Base-by-base conservation (phyloP, 2,888 invertebrate species). In the Noctua comes region DNA sequence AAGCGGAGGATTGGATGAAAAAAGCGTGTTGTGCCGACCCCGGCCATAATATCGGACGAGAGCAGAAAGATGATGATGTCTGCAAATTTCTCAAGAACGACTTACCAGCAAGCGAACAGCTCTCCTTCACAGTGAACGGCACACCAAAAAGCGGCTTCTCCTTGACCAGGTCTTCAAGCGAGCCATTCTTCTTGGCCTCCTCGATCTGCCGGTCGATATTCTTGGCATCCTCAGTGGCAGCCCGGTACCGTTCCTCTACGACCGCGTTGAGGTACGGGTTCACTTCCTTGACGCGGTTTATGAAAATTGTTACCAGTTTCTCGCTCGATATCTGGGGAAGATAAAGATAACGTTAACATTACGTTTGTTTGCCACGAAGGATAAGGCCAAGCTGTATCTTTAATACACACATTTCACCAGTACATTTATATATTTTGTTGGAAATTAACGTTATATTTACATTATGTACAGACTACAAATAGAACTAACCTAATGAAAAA, bases 71-170 rank as follows among this genome's bases (percentile, higher is more conserved):
- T 59, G 16, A 31, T 62, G 31, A 27, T 57, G 57, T 57, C 59
- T 27, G 27, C 6, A 27, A 59, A 59, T 1, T n/a, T n/a, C 16
- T 18, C 46, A 40, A 13, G 0, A 24, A 24, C 43, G 5, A 88
- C 93, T 92, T 31, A 98, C 98, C 98, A 95, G 97, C 97, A 1
- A 98, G 95, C 1, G 97, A 97, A 89, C 98, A 98, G 87, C 98
- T 98, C 93, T 98, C 98, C 92, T 99, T 99, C 0, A 98, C 97
- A 5, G 98, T 98, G 68, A 98, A 97, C 0, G 99, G 99, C 31
- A 99, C 97, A 0, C 99, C 99, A 1, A 99, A 95, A 74, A 99
- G 94, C 0, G 99, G 99, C 84, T 97, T 97, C 31, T 97, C 95
- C 5, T 91, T 92, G 1, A 96, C 92, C 69, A 97, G 91, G 66